Conservation (phyloP, 1,140 invertebrate species). For the Lasioglossum albipes region DNA sequence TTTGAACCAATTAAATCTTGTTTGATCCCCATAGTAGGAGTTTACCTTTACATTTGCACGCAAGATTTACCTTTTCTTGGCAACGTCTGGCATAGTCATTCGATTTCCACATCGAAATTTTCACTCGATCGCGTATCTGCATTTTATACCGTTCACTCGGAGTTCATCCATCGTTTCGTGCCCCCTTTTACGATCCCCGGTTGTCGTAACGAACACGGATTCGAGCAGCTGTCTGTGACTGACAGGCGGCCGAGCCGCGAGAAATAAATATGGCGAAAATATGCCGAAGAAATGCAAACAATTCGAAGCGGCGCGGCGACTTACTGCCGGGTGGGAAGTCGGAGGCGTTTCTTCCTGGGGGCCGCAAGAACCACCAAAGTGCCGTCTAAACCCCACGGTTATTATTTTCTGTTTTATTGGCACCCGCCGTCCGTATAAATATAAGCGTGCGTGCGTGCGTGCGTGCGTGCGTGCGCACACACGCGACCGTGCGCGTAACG, state of each 20-base stretch:
- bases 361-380: constrained; percentile 23
- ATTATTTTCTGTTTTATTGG: constrained; percentile 63
- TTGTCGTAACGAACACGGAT: constrained; percentile 41
- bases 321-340: constrained; percentile 30
- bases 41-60: neutral
- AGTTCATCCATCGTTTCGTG: constrained; percentile 9
- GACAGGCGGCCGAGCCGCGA: constrained; percentile 58
- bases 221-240: constrained; percentile 64
- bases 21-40: too few relatives aligned
- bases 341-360: constrained; percentile 22
- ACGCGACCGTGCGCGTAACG: constrained; percentile 27
- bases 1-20: too few relatives aligned
- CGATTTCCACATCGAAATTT: neutral
- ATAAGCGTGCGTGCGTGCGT: neutral
- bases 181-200: constrained; percentile 53
- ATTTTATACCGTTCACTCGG: constrained; percentile 53
- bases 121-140: constrained; percentile 41
- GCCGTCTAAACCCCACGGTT: constrained; percentile 39
- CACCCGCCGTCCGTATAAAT: constrained; percentile 9
- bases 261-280: constrained; percentile 73
- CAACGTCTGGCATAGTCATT: neutral
- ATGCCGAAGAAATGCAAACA: constrained; percentile 73
- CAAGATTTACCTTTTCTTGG: neutral
- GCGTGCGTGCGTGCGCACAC: neutral
- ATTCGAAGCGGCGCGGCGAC: constrained; percentile 46